phyloP scores from a whole-genome alignment of 1,140 invertebrate species.

The Caenorhabditis briggsae region DNA sequence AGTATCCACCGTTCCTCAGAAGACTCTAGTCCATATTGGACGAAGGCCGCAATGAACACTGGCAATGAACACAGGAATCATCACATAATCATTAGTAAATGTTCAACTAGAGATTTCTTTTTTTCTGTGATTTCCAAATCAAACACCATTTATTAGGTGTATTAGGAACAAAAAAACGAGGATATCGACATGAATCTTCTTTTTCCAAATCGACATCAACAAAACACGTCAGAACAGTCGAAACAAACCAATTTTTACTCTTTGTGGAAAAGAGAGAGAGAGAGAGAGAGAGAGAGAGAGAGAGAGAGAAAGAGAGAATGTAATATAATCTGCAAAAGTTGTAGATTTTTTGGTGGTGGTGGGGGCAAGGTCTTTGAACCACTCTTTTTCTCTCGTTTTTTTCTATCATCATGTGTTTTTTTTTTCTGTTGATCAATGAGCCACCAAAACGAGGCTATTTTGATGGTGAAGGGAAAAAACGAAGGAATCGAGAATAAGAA shows the following conservation, averaged over 20 bases:
- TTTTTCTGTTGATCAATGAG: conserved; percentile 10
- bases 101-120: too few species aligned
- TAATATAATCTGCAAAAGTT: conserved; percentile 39
- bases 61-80: too few species aligned
- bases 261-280: background rate
- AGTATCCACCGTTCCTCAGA: too few species aligned
- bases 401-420: conserved; percentile 19
- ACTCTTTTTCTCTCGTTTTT: background rate
- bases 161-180: background rate
- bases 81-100: too few species aligned
- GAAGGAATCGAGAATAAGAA: background rate
- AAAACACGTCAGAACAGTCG: conserved; percentile 14
- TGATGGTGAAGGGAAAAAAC: background rate
- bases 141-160: conserved; percentile 12
- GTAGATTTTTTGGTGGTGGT: conserved; percentile 41
- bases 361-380: conserved; percentile 33
- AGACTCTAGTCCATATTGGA: too few species aligned
- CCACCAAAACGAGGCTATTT: conserved; percentile 13
- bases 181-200: background rate
- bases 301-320: background rate
- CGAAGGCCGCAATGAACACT: too few species aligned
- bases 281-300: background rate
- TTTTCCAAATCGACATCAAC: background rate
- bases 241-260: background rate
- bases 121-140: background rate